Evolutionary conservation across 2,113 vertebrate genomes (phyloP).

Genomic region (Donacobius atricapilla): DNA sequence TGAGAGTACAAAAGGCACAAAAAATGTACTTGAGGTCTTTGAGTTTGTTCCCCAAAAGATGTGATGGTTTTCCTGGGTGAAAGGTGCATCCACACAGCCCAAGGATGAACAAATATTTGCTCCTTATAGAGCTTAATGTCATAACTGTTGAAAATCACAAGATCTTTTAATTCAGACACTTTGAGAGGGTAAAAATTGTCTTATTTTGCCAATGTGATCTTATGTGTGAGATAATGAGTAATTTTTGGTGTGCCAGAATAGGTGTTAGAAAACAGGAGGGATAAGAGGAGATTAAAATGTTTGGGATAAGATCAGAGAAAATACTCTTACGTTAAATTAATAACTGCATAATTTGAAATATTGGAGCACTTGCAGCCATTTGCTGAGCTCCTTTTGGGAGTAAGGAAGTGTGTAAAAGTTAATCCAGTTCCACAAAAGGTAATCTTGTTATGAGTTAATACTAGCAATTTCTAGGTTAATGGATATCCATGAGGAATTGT

Average conservation of each 20-base stretch:
- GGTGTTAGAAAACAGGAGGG: not conserved
- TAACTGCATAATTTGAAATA: not conserved
- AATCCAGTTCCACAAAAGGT: conserved; percentile 8
- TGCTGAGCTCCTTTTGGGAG: not conserved
- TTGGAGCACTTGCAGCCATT: not conserved
- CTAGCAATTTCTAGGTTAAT: not conserved
- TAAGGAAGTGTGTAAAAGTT: not conserved
- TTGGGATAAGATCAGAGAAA: not conserved
- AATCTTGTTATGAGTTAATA: conserved; percentile 25
- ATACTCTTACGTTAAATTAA: not conserved
- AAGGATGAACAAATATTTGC: not conserved
- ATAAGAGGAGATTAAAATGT: not conserved
- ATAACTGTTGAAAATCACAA: not conserved
- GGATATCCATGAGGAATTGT: conserved; percentile 23
- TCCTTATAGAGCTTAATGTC: not conserved
- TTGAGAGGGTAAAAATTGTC: not conserved
- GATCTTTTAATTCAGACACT: not conserved
- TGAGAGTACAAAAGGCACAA: not conserved
- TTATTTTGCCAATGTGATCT: not conserved
- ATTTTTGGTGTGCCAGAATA: not conserved
- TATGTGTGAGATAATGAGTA: not conserved
- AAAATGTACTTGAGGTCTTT: not conserved
- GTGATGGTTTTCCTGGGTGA: not conserved
- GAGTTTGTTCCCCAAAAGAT: not conserved
- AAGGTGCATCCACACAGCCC: not conserved